Evolutionary conservation across 2,113 vertebrate genomes (phyloP).

Genomic region (Nothobranchius kuhntae): DNA sequence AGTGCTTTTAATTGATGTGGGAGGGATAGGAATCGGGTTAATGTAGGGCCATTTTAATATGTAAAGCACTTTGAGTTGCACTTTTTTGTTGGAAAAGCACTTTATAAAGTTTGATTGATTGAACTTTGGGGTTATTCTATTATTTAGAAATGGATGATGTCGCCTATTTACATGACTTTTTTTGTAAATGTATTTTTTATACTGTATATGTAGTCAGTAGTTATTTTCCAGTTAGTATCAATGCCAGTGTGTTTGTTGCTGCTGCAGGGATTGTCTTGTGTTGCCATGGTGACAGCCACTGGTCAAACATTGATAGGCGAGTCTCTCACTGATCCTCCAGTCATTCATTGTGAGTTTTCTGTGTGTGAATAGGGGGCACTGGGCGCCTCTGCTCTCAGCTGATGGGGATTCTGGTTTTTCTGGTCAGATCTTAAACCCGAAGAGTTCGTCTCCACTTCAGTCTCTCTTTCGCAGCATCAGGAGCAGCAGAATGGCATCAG

Average conservation of each 20-base stretch:
- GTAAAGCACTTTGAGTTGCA: too few species aligned
- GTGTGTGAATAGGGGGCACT: background rate
- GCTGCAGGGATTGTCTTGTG: background rate
- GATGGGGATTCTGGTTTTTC: slow-evolving; percentile 44
- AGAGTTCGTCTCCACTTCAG: slow-evolving; percentile 17
- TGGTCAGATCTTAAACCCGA: background rate
- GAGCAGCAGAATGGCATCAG: slow-evolving; percentile 63
- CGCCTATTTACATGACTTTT: too few species aligned
- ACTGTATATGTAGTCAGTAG: background rate
- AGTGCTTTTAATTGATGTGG: too few species aligned
- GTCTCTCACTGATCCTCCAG: background rate
- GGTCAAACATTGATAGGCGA: slow-evolving; percentile 8
- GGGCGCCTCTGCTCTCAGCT: slow-evolving; percentile 19
- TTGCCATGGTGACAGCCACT: slow-evolving; percentile 29
- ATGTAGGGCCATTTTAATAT: too few species aligned
- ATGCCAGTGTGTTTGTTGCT: background rate
- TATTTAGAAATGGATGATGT: too few species aligned
- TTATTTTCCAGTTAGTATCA: background rate
- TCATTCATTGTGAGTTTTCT: background rate
- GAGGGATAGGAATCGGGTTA: too few species aligned
- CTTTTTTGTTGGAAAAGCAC: too few species aligned
- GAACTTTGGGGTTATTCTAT: too few species aligned
- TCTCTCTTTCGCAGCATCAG: slow-evolving; percentile 11
- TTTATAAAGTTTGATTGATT: too few species aligned
- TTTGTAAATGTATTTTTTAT: background rate